Conservation (phyloP, 2,888 invertebrate species). For the Frankliniella fusca region DNA sequence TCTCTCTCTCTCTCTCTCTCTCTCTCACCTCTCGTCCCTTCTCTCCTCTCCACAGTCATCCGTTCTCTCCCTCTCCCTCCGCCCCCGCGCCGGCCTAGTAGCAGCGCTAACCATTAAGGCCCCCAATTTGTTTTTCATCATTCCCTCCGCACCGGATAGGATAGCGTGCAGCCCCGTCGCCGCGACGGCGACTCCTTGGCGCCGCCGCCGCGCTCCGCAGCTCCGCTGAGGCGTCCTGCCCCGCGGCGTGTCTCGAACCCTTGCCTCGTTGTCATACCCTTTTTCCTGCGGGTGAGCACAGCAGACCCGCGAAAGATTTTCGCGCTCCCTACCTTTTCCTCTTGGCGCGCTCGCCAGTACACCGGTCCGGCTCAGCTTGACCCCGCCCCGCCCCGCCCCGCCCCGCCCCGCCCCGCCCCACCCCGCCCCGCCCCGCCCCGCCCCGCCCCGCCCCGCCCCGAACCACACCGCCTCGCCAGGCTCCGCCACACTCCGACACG, state of each 20-base stretch:
- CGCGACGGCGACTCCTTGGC: not conserved
- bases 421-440: not conserved
- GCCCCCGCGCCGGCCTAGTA: conserved; percentile 4
- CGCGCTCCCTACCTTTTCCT: no score
- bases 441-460: not conserved
- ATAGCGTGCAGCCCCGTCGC: not conserved
- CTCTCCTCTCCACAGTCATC: not conserved
- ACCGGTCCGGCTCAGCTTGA: no score
- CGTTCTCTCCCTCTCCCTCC: not conserved
- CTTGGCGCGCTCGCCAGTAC: no score
- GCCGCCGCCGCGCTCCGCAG: not conserved
- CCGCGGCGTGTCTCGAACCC: no score
- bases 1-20: no score
- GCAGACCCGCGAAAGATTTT: no score
- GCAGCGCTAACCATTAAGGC: not conserved
- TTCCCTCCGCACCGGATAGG: not conserved
- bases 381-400: not conserved
- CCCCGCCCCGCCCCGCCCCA: not conserved
- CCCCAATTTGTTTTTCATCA: conserved; percentile 23
- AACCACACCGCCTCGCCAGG: not conserved
- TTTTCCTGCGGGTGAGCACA: not conserved
- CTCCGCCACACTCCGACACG: not conserved
- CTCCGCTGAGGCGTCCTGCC: no score
- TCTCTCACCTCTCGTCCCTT: no score
- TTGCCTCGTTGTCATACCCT: not conserved